These are phyloP conservation scores for Dromococcyx pavoninus DNA, from an alignment of 2,797 vertebrate species.

Conservation along the genomic window DNA sequence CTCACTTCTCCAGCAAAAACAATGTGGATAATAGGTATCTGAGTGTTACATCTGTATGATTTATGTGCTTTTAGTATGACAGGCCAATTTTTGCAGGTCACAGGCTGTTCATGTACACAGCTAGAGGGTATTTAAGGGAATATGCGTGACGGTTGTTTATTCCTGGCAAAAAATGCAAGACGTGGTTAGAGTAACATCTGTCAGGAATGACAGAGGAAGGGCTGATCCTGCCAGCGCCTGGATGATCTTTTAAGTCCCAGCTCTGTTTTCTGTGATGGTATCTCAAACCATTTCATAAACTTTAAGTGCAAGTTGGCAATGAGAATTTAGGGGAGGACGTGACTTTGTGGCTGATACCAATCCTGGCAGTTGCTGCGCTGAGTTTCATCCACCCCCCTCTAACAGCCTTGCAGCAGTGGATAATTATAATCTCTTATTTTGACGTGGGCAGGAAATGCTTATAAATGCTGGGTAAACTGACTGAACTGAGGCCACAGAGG, in stretches of 20 bases:
- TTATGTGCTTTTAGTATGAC: constrained; percentile 26
- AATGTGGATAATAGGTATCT: not conserved
- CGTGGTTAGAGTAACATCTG: constrained; percentile 15
- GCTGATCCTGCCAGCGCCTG: not conserved
- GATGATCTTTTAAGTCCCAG: not conserved
- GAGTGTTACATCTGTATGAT: not conserved
- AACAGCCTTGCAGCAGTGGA: not conserved
- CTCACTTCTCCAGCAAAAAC: not conserved
- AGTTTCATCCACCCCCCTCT: not conserved
- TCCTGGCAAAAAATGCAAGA: not conserved
- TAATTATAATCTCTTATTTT: not conserved
- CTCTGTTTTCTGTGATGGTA: not conserved
- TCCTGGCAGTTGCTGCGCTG: not conserved
- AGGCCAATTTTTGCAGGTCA: not conserved
- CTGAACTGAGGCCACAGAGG: not conserved
- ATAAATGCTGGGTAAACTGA: not conserved
- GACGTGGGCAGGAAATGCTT: not conserved
- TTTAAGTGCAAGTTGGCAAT: not conserved
- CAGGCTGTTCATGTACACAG: not conserved
- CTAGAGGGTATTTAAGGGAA: not conserved
- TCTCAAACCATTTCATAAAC: not conserved
- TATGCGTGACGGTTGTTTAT: not conserved
- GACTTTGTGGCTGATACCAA: not conserved
- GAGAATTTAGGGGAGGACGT: not conserved
- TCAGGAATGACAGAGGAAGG: not conserved